These are phyloP conservation scores for Coelinius sp. DNA, from an alignment of 2,888 invertebrate genomes.

Conservation along the genomic window DNA sequence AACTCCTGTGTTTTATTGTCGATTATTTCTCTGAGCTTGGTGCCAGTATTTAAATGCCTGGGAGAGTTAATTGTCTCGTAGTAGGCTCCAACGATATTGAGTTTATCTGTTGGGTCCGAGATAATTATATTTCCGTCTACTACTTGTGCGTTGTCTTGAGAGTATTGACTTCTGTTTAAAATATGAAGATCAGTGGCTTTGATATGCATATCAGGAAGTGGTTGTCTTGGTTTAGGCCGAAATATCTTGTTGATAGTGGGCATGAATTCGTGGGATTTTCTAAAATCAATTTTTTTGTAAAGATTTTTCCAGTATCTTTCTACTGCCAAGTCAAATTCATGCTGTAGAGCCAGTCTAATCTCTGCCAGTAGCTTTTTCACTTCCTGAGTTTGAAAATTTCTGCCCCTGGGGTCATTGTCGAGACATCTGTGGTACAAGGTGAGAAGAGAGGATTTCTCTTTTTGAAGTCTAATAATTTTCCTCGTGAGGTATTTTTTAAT, in stretches of 20 bases:
- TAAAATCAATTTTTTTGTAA: neutral
- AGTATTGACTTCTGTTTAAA: neutral
- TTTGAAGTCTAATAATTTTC: no score
- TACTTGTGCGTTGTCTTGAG: neutral
- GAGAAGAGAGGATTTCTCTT: no score
- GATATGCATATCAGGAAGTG: neutral
- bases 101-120: neutral
- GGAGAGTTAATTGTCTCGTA: conserved; percentile 16
- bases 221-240: neutral
- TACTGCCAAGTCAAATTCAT: neutral
- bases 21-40: neutral
- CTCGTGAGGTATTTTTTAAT: neutral
- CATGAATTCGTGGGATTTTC: neutral
- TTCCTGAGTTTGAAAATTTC: neutral
- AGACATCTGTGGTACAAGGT: no score
- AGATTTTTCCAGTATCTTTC: neutral
- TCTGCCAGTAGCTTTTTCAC: neutral
- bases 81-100: conserved; percentile 9
- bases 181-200: neutral
- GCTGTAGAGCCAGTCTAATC: neutral
- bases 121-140: neutral
- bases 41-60: neutral
- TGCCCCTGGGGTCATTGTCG: no score
- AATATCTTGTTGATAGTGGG: conserved; percentile 7
- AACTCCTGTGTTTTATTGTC: neutral